Percentiles rank a stretch among this genome's conserved stretches.
Conservation (phyloP, 1,140 invertebrate species). For the Heliconius hewitsoni region DNA sequence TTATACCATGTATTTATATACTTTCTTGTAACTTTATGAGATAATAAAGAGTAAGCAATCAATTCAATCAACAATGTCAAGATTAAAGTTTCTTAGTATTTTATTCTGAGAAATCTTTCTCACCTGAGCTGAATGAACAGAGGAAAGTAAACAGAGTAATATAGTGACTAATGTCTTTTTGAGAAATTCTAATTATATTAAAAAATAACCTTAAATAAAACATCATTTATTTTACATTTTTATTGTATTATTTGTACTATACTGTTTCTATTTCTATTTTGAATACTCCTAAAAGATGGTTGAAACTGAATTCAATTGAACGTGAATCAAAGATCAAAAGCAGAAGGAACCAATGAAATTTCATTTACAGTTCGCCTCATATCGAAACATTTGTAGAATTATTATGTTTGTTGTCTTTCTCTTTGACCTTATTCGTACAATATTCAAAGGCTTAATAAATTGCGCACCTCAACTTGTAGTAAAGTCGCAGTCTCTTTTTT, state of each 20-base stretch:
- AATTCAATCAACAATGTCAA: too few species aligned
- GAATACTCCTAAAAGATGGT: not conserved
- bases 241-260: not conserved
- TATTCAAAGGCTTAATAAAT: slow-evolving; percentile 1
- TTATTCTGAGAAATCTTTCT: too few species aligned
- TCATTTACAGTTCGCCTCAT: slow-evolving; percentile 24
- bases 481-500: too few species aligned
- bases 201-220: not conserved
- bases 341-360: slow-evolving; percentile 24
- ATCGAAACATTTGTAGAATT: slow-evolving; percentile 23
- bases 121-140: too few species aligned
- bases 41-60: too few species aligned
- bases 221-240: not conserved
- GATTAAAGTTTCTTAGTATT: too few species aligned
- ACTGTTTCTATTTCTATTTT: not conserved
- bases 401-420: slow-evolving; percentile 20
- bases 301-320: slow-evolving; percentile 37
- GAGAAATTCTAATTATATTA: not conserved
- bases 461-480: not conserved
- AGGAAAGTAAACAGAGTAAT: too few species aligned
- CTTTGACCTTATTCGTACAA: slow-evolving; percentile 2
- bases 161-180: too few species aligned
- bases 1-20: too few species aligned
- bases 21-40: too few species aligned
- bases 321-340: slow-evolving; percentile 29